Percentiles rank a stretch among this genome's conserved stretches.
Conservation (phyloP, 1,140 invertebrate genomes). For the Musca domestica region DNA sequence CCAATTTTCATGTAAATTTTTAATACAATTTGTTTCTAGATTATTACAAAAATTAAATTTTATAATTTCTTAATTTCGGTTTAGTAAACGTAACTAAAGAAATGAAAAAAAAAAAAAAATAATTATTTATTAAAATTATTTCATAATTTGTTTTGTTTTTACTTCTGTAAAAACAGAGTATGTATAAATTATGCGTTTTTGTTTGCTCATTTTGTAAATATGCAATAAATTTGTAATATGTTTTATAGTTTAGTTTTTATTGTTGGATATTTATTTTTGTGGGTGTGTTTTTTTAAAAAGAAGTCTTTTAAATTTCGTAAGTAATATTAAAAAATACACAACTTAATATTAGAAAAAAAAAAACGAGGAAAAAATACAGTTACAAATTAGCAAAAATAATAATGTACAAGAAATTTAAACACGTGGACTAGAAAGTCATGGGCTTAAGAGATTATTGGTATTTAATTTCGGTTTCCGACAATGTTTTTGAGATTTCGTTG, state of each 20-base stretch:
- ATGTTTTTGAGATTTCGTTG: no score
- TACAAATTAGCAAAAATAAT: background rate
- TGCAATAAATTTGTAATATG: background rate
- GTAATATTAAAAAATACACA: conserved; percentile 6
- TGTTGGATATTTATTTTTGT: background rate
- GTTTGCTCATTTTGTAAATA: background rate
- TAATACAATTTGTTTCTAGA: no score
- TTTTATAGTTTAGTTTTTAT: background rate
- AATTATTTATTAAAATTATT: background rate
- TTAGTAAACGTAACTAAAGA: background rate
- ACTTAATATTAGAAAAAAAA: background rate
- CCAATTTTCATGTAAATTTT: no score
- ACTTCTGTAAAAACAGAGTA: background rate
- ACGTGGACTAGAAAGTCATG: no score
- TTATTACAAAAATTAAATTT: background rate
- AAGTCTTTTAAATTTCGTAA: conserved; percentile 19
- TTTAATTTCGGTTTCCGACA: no score
- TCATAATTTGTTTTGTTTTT: conserved; percentile 9
- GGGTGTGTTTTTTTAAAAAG: background rate
- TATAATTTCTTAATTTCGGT: background rate
- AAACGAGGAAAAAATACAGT: background rate
- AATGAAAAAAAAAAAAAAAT: conserved; percentile 2
- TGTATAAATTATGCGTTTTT: conserved; percentile 12
- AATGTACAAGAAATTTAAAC: background rate
- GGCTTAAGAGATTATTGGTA: no score